Conservation (phyloP, 2,888 invertebrate species). For the Heliconius hortense region DNA sequence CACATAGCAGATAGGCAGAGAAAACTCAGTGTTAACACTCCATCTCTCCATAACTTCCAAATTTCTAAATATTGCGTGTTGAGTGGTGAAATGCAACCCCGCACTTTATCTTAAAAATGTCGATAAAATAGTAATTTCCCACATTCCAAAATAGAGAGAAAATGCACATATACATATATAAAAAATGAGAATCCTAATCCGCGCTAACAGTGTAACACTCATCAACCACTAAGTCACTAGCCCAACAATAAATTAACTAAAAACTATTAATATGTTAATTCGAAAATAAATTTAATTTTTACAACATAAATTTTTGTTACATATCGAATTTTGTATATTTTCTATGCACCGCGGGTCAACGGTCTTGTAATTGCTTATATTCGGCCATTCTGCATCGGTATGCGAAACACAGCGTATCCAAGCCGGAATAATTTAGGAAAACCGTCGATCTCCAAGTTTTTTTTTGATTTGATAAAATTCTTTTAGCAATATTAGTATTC, state of each 20-base stretch:
- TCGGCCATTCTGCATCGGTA: constrained; percentile 37
- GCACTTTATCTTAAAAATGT: background rate
- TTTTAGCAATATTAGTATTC: background rate
- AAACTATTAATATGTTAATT: constrained; percentile 1
- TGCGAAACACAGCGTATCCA: constrained; percentile 27
- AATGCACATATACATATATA: no score
- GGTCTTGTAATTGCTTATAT: constrained; percentile 38
- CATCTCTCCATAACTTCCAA: background rate
- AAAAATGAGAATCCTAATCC: background rate
- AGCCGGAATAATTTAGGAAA: constrained; percentile 17
- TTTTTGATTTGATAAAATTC: constrained; percentile 7
- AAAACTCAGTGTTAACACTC: background rate
- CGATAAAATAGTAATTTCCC: background rate
- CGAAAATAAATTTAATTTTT: background rate
- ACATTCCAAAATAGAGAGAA: no score
- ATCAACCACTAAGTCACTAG: background rate
- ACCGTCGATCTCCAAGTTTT: constrained; percentile 13
- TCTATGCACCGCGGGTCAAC: constrained; percentile 39
- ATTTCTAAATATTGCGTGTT: background rate
- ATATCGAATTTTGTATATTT: constrained; percentile 30
- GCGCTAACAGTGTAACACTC: background rate
- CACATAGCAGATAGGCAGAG: background rate
- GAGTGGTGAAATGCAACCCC: background rate
- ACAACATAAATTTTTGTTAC: background rate
- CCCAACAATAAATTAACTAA: background rate